Base-by-base conservation (phyloP, 2,888 invertebrate genomes). In the Epinotia brunnichana region DNA sequence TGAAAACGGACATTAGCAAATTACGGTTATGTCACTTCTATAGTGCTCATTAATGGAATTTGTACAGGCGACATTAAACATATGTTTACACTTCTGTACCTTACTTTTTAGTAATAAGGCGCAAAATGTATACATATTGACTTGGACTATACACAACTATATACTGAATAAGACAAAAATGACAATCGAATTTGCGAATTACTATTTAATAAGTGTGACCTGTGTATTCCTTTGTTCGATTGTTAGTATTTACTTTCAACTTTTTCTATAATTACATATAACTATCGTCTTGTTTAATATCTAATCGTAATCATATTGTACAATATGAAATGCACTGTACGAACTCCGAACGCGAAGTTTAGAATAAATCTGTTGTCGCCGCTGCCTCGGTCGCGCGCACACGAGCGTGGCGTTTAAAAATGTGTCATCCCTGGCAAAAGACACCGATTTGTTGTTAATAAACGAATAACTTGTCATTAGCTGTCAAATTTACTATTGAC, bases 221-320 rank as follows among this genome's bases (percentile, higher is more conserved):
- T 71, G 61, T 54, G 15, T 48, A 71, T 66, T 71, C 60, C 64
- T 71, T 69, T 29, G 13, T 53, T 60, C n/a, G 15, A 15, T 48
- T 24, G 2, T n/a, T n/a, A 57, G 29, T 67, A 4, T 66, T 10
- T 5, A 21, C 9, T 56, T 10, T 21, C 11, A 13, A 35, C 7
- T 24, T 39, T 54, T 54, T 11, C 15, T 29, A 17, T 39, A 21
- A 19, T n/a, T 21, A 41, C 17, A n/a, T 41, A 2, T 5, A 15
- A 17, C 17, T 44, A 29, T 24, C 35, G 35, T 2, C 11, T 11
- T 24, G 3, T 44, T 21, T n/a, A 66, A 11, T 21, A 17, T 29
- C 10, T 24, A 41, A 61, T 44, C 21, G n/a, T 59, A 17, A 24
- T 24, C 21, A 48, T n/a, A 48, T 1, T 48, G 48, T 48, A 5